These are phyloP conservation scores for Caretta caretta DNA, from an alignment of 2,113 vertebrate genomes.

Conservation along the genomic window DNA sequence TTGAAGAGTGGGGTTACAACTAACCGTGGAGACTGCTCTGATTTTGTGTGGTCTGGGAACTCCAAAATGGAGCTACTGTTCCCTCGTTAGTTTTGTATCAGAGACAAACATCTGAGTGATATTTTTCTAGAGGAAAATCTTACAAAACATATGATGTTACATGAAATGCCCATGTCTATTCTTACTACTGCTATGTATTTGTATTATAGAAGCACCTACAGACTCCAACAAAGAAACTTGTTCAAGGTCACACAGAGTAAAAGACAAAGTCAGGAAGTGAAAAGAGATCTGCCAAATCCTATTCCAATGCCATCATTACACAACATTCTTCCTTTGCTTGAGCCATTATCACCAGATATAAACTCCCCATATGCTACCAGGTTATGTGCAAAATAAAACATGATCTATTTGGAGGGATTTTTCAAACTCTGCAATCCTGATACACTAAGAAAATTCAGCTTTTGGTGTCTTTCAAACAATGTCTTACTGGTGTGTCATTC, in stretches of 20 bases:
- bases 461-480: neutral
- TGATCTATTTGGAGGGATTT: neutral
- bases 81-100: neutral
- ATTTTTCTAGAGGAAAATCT: neutral
- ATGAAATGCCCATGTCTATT: neutral
- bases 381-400: neutral
- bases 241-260: neutral
- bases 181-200: neutral
- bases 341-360: neutral
- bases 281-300: neutral
- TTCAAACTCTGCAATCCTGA: neutral
- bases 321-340: neutral
- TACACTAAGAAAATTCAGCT: neutral
- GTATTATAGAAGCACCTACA: neutral
- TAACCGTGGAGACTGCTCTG: neutral
- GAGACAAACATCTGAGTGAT: neutral
- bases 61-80: neutral
- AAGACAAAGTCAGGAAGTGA: neutral
- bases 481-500: neutral
- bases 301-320: neutral
- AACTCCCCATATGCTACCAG: neutral
- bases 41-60: neutral
- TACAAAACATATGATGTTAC: neutral
- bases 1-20: neutral
- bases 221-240: neutral